Evolutionary conservation across 2,888 invertebrate species (phyloP), one percentile per base, ranked within the genome.

Genomic region (Trachelus stipa): DNA sequence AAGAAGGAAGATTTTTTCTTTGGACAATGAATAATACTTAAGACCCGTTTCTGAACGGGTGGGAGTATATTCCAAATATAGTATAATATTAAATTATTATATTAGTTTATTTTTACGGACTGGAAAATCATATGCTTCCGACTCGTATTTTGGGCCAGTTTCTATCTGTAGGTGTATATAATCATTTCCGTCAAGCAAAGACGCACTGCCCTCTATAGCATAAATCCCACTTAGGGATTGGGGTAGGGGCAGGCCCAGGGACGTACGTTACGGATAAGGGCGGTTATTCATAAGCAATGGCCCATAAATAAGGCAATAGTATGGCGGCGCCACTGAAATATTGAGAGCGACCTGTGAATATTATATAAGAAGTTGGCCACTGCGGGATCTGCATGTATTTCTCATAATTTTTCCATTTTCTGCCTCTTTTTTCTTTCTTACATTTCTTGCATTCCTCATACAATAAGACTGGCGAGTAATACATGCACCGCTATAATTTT

Each of bases 231-330:
- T 90, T 90, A 85, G 83, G 85, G 83, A 80, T 56, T 56, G 40
- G 40, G 6, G 40, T 23, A 56, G 40, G 40, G 40, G 23, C 23
- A 56, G 40, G 40, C 40, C 40, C 40, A 77, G 83, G 79, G 81
- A 71, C 71, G 71, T 71, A 71, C 33, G 71, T 76, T 79, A 56
- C 69, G 73, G 76, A 76, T 80, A 82, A 84, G 85, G 86, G 87
- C 87, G 84, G 86, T 90, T 89, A 90, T 90, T 91, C 89, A 91
- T 90, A 90, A 90, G 88, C 89, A 89, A 89, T 88, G 88, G 86
- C 80, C 88, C 88, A 90, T 91, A 90, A 90, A 91, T 91, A 91
- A 90, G 86, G 85, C 81, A 89, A 85, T 83, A 85, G 80, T 81
- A 81, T 83, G 73, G 80, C 81, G 80, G 79, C 84, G 82, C 85